Evolutionary conservation across 1,140 invertebrate species (phyloP).

Genomic region (Thrips palmi): DNA sequence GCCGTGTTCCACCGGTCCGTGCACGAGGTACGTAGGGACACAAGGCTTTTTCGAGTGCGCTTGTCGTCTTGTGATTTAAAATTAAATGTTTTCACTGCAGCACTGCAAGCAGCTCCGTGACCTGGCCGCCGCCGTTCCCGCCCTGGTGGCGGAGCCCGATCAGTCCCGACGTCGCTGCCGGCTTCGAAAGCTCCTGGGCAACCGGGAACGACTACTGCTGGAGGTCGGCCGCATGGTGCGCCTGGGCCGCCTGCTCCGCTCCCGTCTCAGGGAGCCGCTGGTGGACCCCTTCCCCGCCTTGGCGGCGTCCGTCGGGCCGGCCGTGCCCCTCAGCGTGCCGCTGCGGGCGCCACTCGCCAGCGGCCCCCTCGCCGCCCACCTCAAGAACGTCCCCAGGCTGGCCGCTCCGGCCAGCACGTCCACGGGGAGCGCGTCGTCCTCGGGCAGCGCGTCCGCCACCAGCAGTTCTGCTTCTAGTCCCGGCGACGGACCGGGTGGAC

Average conservation of each 20-base stretch:
- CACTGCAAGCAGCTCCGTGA: slow-evolving; percentile 36
- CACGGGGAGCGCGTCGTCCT: no score
- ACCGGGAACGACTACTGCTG: slow-evolving; percentile 45
- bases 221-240: slow-evolving; percentile 55
- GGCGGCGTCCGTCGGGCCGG: no score
- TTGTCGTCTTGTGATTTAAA: not conserved
- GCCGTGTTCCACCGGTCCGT: slow-evolving; percentile 58
- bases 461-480: no score
- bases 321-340: no score
- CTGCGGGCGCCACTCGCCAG: no score
- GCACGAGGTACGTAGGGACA: slow-evolving; percentile 33
- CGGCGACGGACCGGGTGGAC: no score
- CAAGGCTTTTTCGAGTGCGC: not conserved
- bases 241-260: slow-evolving; percentile 44
- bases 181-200: slow-evolving; percentile 28
- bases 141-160: slow-evolving; percentile 19
- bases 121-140: slow-evolving; percentile 30
- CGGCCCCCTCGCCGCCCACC: no score
- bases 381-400: no score
- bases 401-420: no score
- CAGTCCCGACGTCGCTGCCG: slow-evolving; percentile 16
- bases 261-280: slow-evolving; percentile 44
- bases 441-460: no score
- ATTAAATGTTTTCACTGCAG: slow-evolving; percentile 18
- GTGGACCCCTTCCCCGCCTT: no score